phyloP scores from a whole-genome alignment of 2,888 invertebrate species.

The Acrocyrtus sp. region DNA sequence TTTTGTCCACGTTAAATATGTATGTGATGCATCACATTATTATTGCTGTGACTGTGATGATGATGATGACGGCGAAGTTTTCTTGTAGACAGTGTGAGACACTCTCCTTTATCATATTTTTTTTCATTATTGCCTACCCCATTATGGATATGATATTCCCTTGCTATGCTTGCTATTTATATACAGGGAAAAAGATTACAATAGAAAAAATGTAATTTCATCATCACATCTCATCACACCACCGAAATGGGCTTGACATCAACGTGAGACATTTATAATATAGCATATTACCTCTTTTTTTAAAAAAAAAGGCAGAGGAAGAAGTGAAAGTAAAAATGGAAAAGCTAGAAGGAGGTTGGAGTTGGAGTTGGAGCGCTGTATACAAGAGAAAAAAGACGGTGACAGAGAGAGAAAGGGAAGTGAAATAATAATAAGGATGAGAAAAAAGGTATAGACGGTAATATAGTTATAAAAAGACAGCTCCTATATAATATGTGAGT shows the following conservation, averaged over 20 bases:
- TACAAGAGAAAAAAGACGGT: constrained; percentile 9
- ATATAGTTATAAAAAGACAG: constrained; percentile 49
- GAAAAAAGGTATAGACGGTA: constrained; percentile 1
- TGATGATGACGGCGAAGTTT: no score
- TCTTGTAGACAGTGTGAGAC: constrained; percentile 17
- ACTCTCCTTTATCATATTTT: constrained; percentile 36
- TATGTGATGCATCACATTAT: constrained; percentile 41
- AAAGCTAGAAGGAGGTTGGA: constrained; percentile 21
- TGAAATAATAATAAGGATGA: constrained; percentile 24
- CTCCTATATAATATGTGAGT: no score
- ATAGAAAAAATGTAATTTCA: constrained; percentile 51
- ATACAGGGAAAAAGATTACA: constrained; percentile 34
- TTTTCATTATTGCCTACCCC: neutral
- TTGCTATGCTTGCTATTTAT: neutral
- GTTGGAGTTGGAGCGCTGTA: neutral
- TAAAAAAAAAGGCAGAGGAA: constrained; percentile 23
- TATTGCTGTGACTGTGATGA: constrained; percentile 8
- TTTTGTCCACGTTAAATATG: constrained; percentile 17
- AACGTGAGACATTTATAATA: constrained; percentile 47
- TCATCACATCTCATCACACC: constrained; percentile 46
- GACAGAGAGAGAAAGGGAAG: constrained; percentile 25
- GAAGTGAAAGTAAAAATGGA: constrained; percentile 7
- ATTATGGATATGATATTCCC: no score
- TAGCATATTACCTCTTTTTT: constrained; percentile 36
- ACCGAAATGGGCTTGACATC: constrained; percentile 46